phyloP scores from a whole-genome alignment of 2,888 invertebrate species.

The Clivina fossor region DNA sequence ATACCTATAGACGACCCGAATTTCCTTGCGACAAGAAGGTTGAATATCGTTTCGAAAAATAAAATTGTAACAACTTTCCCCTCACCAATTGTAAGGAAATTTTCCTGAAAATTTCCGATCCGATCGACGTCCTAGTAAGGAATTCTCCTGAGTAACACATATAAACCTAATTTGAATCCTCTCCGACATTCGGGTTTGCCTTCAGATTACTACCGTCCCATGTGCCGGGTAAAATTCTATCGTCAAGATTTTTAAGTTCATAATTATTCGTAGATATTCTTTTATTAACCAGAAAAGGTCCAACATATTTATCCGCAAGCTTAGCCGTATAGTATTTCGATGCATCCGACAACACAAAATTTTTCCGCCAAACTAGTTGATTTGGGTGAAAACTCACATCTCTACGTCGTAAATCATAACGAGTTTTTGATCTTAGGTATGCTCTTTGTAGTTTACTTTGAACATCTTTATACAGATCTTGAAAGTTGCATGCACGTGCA shows the following conservation, averaged over 20 bases:
- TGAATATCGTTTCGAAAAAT: too few relatives aligned
- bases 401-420: constrained; percentile 21
- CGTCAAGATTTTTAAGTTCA: not conserved
- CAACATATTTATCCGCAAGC: constrained; percentile 17
- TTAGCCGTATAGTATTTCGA: constrained; percentile 18
- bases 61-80: too few relatives aligned
- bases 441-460: constrained; percentile 5
- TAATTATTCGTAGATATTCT: not conserved
- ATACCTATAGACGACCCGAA: too few relatives aligned
- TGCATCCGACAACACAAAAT: constrained; percentile 19
- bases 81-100: too few relatives aligned
- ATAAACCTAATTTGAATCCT: too few relatives aligned
- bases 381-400: not conserved
- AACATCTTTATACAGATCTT: constrained; percentile 17
- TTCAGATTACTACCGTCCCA: constrained; percentile 1
- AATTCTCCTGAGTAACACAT: too few relatives aligned
- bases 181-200: constrained; percentile 3
- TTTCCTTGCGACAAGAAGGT: too few relatives aligned
- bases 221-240: not conserved
- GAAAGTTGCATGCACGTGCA: not conserved
- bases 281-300: constrained; percentile 11
- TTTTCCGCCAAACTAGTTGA: constrained; percentile 16
- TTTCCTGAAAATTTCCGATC: too few relatives aligned
- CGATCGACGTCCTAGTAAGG: too few relatives aligned
- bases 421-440: not conserved